phyloP scores from a whole-genome alignment of 2,113 vertebrate species.

The Elachura formosa region DNA sequence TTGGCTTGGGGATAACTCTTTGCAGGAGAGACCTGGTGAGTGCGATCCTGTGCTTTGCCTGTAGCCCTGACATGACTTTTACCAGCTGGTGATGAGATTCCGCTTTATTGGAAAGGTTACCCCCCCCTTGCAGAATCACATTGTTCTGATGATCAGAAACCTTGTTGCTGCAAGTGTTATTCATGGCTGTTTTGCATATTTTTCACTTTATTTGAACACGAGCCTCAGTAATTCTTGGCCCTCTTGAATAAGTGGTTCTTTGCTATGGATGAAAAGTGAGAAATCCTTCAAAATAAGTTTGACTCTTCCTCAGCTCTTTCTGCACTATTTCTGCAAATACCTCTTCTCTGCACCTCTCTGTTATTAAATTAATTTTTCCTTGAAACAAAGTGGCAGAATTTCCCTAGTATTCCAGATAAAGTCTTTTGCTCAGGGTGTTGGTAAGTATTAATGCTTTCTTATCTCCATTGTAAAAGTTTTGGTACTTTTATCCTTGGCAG shows the following conservation, averaged over 20 bases:
- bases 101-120: background rate
- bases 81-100: background rate
- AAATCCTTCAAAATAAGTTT: background rate
- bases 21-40: background rate
- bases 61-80: background rate
- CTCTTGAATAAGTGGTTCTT: background rate
- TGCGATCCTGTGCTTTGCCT: background rate
- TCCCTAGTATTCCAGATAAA: background rate
- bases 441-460: constrained; percentile 19
- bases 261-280: background rate
- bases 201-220: background rate
- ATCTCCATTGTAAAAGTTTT: background rate
- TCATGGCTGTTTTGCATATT: background rate
- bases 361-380: background rate
- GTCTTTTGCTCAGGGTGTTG: background rate
- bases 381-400: background rate
- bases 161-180: background rate
- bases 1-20: background rate
- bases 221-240: background rate
- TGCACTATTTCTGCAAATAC: background rate
- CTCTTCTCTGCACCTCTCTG: background rate
- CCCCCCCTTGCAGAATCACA: background rate
- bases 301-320: background rate
- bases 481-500: background rate
- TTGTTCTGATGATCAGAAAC: background rate